Conservation (phyloP, 2,797 vertebrate species). For the Crax fasciolata region DNA sequence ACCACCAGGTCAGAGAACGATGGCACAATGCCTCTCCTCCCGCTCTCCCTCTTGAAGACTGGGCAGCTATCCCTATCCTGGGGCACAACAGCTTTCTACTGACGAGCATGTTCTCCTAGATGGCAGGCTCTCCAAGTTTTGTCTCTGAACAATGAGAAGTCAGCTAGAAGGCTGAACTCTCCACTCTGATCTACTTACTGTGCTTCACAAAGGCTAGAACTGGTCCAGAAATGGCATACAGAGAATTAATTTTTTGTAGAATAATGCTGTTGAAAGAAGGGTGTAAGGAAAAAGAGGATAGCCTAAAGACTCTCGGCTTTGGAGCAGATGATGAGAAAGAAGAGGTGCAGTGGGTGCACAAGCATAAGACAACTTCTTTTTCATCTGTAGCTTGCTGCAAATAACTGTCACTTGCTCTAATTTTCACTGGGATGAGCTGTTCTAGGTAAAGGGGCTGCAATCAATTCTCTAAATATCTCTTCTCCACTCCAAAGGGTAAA, state of each 20-base stretch:
- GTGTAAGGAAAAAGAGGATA: not conserved
- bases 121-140: not conserved
- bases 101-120: not conserved
- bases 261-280: not conserved
- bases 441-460: not conserved
- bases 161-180: not conserved
- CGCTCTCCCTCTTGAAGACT: not conserved
- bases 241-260: not conserved
- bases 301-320: not conserved
- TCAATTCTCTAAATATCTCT: not conserved
- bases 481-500: not conserved
- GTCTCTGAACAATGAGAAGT: not conserved
- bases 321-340: not conserved
- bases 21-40: not conserved
- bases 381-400: not conserved
- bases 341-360: not conserved
- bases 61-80: not conserved
- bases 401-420: not conserved
- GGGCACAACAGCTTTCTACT: not conserved
- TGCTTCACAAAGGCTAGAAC: not conserved
- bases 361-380: not conserved
- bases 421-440: not conserved
- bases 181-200: not conserved
- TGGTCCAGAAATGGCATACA: not conserved
- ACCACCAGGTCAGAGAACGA: not conserved